Conservation (phyloP, 2,797 vertebrate species). For the Poecilia wingei region DNA sequence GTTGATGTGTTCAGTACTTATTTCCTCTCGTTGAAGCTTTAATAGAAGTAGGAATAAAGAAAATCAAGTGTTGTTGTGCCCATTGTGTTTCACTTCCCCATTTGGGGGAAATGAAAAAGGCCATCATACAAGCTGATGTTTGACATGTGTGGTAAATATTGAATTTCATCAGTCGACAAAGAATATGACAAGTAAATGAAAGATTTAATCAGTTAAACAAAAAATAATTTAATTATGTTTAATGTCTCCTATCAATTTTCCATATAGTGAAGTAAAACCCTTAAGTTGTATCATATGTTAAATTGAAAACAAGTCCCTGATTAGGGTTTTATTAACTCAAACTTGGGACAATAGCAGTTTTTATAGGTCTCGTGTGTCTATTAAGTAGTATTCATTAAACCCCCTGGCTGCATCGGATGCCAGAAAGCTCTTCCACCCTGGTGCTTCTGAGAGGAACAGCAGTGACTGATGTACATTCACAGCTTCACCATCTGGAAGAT, state of each 20-base stretch:
- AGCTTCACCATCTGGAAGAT: constrained; percentile 64
- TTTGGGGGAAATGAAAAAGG: background rate
- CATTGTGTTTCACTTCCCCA: background rate
- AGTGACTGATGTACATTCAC: constrained; percentile 58
- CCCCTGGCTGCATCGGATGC: constrained; percentile 30
- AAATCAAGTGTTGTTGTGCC: background rate
- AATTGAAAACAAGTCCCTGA: background rate
- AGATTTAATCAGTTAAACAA: background rate
- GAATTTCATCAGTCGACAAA: background rate
- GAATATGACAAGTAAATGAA: background rate
- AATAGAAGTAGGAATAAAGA: background rate
- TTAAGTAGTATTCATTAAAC: constrained; percentile 32
- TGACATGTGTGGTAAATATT: background rate
- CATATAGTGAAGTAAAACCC: background rate
- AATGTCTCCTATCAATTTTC: background rate
- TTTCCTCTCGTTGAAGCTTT: background rate
- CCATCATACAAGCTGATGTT: background rate
- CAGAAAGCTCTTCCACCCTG: constrained; percentile 14
- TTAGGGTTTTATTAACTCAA: background rate
- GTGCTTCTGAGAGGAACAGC: constrained; percentile 40
- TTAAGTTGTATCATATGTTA: background rate
- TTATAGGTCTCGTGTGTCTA: background rate
- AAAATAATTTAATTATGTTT: background rate
- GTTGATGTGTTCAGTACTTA: background rate
- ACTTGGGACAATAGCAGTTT: background rate